phyloP scores from a whole-genome alignment of 2,797 vertebrate species.

The Myotis daubentonii region DNA sequence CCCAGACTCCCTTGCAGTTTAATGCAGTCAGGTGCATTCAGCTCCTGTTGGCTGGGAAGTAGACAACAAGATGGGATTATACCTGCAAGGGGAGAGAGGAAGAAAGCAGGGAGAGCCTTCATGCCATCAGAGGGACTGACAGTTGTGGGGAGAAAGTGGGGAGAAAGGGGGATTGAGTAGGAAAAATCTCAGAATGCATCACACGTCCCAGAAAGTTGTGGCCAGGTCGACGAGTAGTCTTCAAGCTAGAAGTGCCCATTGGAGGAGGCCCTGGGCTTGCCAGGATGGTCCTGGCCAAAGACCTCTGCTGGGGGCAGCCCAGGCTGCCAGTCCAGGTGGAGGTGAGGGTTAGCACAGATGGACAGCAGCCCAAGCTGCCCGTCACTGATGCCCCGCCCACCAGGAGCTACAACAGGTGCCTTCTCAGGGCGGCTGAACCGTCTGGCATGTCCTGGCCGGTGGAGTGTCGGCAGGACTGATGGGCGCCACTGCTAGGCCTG shows the following conservation, averaged over 20 bases:
- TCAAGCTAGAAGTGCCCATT: background rate
- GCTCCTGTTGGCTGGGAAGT: background rate
- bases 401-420: background rate
- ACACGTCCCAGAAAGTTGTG: background rate
- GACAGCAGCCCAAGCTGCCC: too few species aligned
- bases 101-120: background rate
- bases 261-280: background rate
- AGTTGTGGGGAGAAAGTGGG: background rate
- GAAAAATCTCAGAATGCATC: background rate
- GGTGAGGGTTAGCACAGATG: background rate
- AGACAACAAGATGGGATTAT: background rate
- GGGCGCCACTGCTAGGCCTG: background rate
- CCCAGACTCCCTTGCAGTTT: conserved; percentile 59
- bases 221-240: background rate
- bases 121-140: background rate
- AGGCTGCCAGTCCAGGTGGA: background rate
- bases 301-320: background rate
- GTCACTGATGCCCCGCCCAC: background rate
- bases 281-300: background rate
- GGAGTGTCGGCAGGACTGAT: background rate
- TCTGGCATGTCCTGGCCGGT: background rate
- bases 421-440: background rate
- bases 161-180: background rate
- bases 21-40: accelerated
- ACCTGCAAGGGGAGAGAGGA: background rate